These are phyloP conservation scores for Sebastes wilsoni DNA, from an alignment of 2,797 vertebrate genomes.

Conservation along the genomic window DNA sequence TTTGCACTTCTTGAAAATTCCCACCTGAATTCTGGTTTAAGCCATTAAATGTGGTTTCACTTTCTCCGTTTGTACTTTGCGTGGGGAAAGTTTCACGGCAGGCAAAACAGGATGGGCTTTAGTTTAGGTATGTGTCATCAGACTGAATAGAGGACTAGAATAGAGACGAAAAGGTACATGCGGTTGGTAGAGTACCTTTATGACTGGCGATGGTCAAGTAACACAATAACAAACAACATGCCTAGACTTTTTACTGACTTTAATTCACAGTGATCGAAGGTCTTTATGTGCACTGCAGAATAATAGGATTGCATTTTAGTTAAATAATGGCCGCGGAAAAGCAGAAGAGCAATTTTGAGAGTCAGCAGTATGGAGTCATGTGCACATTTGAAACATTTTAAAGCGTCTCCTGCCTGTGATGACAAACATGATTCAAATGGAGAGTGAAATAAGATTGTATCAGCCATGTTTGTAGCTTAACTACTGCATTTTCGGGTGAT, in stretches of 20 bases:
- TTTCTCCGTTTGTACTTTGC: constrained; percentile 50
- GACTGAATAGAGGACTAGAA: background rate
- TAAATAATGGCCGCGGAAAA: background rate
- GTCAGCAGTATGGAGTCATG: background rate
- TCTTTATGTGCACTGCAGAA: background rate
- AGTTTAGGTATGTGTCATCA: constrained; percentile 69
- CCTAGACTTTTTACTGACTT: background rate
- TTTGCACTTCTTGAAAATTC: constrained; percentile 46
- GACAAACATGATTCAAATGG: background rate
- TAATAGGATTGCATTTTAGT: no score
- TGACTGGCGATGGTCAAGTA: constrained; percentile 6
- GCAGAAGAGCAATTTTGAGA: background rate
- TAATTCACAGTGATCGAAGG: background rate
- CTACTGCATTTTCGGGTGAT: constrained; percentile 37
- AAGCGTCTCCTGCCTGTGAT: background rate
- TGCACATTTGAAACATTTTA: background rate
- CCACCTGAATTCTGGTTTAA: constrained; percentile 44
- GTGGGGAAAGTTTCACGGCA: constrained; percentile 71
- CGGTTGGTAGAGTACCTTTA: background rate
- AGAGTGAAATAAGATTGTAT: background rate
- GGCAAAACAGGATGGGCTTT: constrained; percentile 58
- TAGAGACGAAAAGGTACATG: background rate
- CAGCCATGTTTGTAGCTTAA: background rate
- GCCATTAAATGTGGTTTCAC: constrained; percentile 59
- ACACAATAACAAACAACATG: background rate